Percentiles rank a stretch among this genome's conserved stretches.
These are phyloP conservation scores for Tenodera sinensis DNA, from an alignment of 2,888 invertebrate genomes.

Conservation along the genomic window DNA sequence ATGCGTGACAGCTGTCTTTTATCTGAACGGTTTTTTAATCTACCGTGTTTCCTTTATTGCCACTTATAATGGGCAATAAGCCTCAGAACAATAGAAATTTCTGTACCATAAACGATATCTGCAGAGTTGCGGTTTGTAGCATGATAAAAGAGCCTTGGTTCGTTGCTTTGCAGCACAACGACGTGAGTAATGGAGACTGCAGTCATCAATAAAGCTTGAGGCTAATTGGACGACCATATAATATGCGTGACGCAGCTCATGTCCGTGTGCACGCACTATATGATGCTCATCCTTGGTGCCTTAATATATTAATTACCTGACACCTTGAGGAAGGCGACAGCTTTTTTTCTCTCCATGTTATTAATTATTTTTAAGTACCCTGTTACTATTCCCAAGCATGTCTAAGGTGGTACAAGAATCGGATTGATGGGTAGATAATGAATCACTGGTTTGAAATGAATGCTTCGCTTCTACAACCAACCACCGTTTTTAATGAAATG, in stretches of 20 bases:
- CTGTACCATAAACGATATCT: not conserved
- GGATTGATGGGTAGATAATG: too few relatives aligned
- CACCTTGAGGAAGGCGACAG: not conserved
- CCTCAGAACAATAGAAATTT: not conserved
- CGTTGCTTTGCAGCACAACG: not conserved
- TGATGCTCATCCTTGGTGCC: not conserved
- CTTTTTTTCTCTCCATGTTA: not conserved
- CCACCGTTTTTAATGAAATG: too few relatives aligned
- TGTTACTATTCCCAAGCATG: not conserved
- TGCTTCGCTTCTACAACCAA: too few relatives aligned
- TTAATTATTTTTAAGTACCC: too few relatives aligned
- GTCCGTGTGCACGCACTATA: not conserved
- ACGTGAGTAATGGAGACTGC: not conserved
- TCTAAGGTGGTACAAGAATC: too few relatives aligned
- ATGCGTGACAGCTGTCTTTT: not conserved
- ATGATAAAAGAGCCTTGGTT: not conserved
- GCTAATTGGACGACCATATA: not conserved
- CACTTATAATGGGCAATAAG: not conserved
- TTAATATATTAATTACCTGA: not conserved
- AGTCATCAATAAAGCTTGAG: not conserved
- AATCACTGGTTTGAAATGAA: too few relatives aligned
- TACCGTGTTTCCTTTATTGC: not conserved
- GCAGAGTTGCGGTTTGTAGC: not conserved
- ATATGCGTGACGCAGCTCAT: not conserved
- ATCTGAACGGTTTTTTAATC: not conserved